Base-by-base conservation (phyloP, 2,888 invertebrate species). In the Chymomyza fuscimana region DNA sequence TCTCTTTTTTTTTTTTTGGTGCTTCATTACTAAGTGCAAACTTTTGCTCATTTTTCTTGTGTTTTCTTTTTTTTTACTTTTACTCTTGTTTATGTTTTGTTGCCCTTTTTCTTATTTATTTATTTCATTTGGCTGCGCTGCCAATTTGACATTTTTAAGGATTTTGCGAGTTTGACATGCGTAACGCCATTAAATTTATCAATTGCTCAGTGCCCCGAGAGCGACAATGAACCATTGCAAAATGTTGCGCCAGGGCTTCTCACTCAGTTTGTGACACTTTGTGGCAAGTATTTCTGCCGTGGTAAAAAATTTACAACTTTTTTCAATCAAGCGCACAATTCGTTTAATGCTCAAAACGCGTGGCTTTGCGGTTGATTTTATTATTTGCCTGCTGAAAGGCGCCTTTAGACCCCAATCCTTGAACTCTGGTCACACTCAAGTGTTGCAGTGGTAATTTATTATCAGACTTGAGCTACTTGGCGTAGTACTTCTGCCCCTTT, bases 141-240 rank as follows among this genome's bases (percentile, higher is more conserved):
- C 76, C 87, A 75, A 88, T 84, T 87, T 88, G 89, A 85, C 78
- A 87, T 74, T 87, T 79, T 83, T 78, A 89, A 77, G 84, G 84
- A 87, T 86, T 89, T 85, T 65, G 72, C 63, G 69, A 73, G 81
- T 73, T 86, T 85, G 84, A 87, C 84, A 89, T 79, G 88, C 89
- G 89, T 87, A 89, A 89, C 88, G 87, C 89, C 84, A 89, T 85
- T 89, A 85, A 85, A 87, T 85, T 86, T 87, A 89, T 89, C 84
- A 85, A 85, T 89, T 87, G 88, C 89, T 79, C 80, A 81, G 74
- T 73, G 73, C 87, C 76, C 46, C 70, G 56, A 60, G 29, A 65
- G 52, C 58, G 19, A 64, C 58, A 63, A n/a, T 60, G 22, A 32
- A 36, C 66, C 59, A 32, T 65, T 59, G 66, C 46, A 54, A 50